Base-by-base conservation (phyloP, 2,888 invertebrate genomes). In the Drosophila meridiana region DNA sequence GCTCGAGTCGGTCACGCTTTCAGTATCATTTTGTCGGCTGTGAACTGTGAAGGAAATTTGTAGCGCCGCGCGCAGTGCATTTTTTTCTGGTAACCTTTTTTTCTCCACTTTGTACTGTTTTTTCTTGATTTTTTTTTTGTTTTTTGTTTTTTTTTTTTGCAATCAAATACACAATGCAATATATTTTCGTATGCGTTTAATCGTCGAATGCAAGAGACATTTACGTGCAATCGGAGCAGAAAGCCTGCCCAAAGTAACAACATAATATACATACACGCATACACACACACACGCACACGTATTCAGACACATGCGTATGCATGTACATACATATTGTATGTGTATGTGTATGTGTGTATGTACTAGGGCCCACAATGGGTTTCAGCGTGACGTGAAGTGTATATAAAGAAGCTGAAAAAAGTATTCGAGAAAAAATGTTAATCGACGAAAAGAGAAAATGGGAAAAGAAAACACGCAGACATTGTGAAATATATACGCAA, bases 71-170 rank as follows among this genome's bases (percentile, higher is more conserved):
- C 89, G 85, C 85, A 87, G 89, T 85, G 80, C 74, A 87, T 89
- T 85, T 87, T 88, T 85, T 89, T 85, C 87, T 89, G 89, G 85
- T 89, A 89, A 85, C 50, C 38, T 81, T 82, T 84, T 83, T 76
- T 83, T 78, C 65, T 79, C 57, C 70, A 82, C 70, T 53, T 71
- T 76, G 69, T 83, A 74, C 63, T 76, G 66, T 69, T 76, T 68
- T 72, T 69, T 56, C 59, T 67, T 30, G 56, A 60, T 72, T 69
- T 67, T 48, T 67, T 60, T 67, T 57, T 61, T 69, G 4, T 4
- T 45, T 73, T 30, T 66, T 43, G 20, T 20, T 56, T 58, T 47
- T 11, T 30, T 30, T 65, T 50, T 61, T 48, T 63, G 50, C 58
- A 67, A 70, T 50, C 43, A 58, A 69, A 66, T 52, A 66, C 48